Percentiles rank a stretch among this genome's conserved stretches.
These are phyloP conservation scores for Babylonia areolata DNA, from an alignment of 1,140 invertebrate genomes.

Conservation along the genomic window DNA sequence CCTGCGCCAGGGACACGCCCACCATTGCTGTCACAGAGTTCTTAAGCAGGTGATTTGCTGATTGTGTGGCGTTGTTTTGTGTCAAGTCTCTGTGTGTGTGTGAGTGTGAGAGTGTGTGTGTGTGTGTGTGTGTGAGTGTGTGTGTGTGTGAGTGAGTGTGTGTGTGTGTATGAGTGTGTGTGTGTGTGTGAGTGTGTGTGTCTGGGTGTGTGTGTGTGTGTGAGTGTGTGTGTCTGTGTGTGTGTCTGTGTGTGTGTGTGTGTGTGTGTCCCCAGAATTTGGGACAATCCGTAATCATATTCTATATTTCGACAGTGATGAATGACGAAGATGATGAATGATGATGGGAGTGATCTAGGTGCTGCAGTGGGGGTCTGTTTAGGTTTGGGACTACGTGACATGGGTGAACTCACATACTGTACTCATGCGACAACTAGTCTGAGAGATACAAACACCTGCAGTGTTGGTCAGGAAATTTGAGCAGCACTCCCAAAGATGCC, in stretches of 20 bases:
- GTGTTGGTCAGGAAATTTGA: too few species aligned
- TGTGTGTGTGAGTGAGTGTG: neutral
- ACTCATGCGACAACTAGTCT: too few species aligned
- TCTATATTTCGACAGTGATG: neutral
- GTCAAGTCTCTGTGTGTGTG: neutral
- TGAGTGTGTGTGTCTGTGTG: neutral
- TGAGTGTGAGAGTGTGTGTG: neutral
- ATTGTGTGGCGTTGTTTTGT: neutral
- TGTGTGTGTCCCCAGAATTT: neutral
- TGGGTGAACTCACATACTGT: too few species aligned
- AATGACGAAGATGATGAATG: too few species aligned
- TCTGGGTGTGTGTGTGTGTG: neutral
- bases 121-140: neutral
- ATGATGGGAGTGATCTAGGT: too few species aligned
- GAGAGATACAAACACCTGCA: too few species aligned
- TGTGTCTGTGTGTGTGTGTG: neutral
- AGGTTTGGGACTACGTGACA: too few species aligned
- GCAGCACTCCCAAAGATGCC: too few species aligned
- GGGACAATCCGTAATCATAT: too few species aligned
- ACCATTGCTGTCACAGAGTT: conserved; percentile 64
- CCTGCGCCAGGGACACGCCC: conserved; percentile 50
- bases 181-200: neutral
- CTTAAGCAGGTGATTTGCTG: conserved; percentile 58
- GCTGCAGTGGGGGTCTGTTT: too few species aligned
- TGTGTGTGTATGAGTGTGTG: neutral